Evolutionary conservation across 2,888 invertebrate genomes (phyloP).

Genomic region (Apotomis capreana): DNA sequence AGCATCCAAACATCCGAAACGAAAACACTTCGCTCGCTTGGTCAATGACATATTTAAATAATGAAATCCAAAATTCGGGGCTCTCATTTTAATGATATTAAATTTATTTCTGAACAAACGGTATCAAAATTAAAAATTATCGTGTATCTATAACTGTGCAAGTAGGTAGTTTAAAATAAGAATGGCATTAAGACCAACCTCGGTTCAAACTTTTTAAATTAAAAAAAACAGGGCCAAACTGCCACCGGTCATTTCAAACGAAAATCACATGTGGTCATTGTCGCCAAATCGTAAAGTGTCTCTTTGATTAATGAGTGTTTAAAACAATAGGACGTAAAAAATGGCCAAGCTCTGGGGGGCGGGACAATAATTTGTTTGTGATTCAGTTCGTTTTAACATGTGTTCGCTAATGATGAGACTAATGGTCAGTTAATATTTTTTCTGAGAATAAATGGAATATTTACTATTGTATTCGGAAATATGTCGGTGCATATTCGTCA

Average conservation of each 20-base stretch:
- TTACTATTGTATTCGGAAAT: no score
- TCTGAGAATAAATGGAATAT: neutral
- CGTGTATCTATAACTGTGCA: no score
- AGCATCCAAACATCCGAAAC: no score
- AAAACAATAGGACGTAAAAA: constrained; percentile 25
- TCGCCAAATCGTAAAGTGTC: constrained; percentile 3
- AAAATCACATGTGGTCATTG: constrained; percentile 5
- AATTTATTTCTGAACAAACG: no score
- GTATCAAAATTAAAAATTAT: no score
- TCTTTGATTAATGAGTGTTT: constrained; percentile 26
- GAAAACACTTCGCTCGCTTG: no score
- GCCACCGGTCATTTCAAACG: constrained; percentile 21
- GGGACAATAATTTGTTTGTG: constrained; percentile 23
- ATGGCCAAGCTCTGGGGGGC: constrained; percentile 19
- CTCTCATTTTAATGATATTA: no score
- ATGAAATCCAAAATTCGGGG: no score
- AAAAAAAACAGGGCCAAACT: neutral
- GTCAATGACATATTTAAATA: no score
- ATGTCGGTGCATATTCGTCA: no score
- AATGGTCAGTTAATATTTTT: neutral
- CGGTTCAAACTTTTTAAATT: neutral
- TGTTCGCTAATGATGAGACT: constrained; percentile 9
- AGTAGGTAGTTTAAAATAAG: no score
- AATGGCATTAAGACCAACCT: no score
- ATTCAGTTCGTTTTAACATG: constrained; percentile 16